Conservation (phyloP, 2,113 vertebrate genomes). For the Sylvicapra grimmia region DNA sequence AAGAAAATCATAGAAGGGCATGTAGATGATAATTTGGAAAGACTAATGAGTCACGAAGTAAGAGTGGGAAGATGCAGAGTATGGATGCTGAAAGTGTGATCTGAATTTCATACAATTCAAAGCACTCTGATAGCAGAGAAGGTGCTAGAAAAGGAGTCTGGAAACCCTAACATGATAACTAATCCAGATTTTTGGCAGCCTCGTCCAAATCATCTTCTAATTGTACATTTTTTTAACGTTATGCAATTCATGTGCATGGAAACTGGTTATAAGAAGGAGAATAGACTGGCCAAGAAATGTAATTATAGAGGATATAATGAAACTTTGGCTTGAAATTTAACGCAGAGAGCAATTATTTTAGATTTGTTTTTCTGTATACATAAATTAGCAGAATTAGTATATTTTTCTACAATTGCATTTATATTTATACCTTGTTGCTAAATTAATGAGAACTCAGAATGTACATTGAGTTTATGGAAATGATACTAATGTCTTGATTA, state of each 20-base stretch:
- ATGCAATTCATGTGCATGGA: not conserved
- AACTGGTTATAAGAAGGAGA: not conserved
- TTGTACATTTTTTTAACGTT: not conserved
- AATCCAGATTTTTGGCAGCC: not conserved
- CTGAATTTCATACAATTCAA: not conserved
- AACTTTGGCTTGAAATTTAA: conserved; percentile 6
- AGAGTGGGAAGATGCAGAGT: not conserved
- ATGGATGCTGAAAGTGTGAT: too few species aligned
- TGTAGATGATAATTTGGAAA: not conserved
- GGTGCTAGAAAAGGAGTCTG: not conserved
- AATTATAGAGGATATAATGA: not conserved
- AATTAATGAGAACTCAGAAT: not conserved
- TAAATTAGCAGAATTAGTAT: not conserved
- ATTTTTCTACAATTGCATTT: not conserved
- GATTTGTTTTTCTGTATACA: not conserved
- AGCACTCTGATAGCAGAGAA: not conserved
- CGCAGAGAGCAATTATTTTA: not conserved
- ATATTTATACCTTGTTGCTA: not conserved
- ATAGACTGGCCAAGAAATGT: not conserved
- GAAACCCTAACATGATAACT: not conserved
- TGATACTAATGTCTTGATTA: not conserved
- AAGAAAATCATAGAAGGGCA: not conserved
- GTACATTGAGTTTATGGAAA: not conserved
- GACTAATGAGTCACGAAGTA: not conserved
- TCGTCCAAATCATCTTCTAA: not conserved